Conservation (phyloP, 2,113 vertebrate species). For the Scomber scombrus region DNA sequence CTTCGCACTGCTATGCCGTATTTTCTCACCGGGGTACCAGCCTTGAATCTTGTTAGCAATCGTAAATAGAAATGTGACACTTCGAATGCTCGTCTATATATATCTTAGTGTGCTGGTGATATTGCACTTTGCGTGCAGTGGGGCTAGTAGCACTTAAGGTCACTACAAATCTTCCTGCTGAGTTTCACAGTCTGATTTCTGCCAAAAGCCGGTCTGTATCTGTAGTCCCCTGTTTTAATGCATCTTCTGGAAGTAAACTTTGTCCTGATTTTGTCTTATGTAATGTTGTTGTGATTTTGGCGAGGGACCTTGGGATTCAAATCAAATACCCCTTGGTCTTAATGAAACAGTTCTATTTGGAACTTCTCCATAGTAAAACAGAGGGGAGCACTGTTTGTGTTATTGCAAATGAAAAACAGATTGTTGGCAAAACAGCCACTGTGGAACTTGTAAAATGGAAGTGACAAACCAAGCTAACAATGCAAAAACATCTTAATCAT, state of each 20-base stretch:
- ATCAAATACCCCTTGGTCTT: slow-evolving; percentile 63
- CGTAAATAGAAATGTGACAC: slow-evolving; percentile 54
- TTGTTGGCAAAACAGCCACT: slow-evolving; percentile 31
- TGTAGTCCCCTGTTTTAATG: slow-evolving; percentile 20
- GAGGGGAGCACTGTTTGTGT: slow-evolving; percentile 66
- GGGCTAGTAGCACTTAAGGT: slow-evolving; percentile 18
- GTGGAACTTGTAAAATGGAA: slow-evolving; percentile 46
- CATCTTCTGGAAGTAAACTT: slow-evolving; percentile 37
- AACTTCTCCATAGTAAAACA: slow-evolving; percentile 63
- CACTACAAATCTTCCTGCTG: slow-evolving; percentile 5
- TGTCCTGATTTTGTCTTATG: slow-evolving; percentile 64
- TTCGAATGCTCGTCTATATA: slow-evolving; percentile 36
- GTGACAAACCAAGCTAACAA: slow-evolving; percentile 34
- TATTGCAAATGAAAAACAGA: slow-evolving; percentile 53
- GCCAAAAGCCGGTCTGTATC: slow-evolving; percentile 17
- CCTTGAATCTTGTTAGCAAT: slow-evolving; percentile 26
- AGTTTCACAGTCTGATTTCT: slow-evolving; percentile 18
- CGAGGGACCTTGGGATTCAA: slow-evolving; percentile 52
- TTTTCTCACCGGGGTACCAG: background rate
- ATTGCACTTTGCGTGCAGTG: slow-evolving; percentile 25
- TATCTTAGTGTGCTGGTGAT: slow-evolving; percentile 29
- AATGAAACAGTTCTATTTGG: slow-evolving; percentile 64
- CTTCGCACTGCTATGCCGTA: background rate
- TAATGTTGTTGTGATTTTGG: slow-evolving; percentile 73
- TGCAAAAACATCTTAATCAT: slow-evolving; percentile 20